phyloP scores from a whole-genome alignment of 2,888 invertebrate genomes.

The Mechanitis messenoides region DNA sequence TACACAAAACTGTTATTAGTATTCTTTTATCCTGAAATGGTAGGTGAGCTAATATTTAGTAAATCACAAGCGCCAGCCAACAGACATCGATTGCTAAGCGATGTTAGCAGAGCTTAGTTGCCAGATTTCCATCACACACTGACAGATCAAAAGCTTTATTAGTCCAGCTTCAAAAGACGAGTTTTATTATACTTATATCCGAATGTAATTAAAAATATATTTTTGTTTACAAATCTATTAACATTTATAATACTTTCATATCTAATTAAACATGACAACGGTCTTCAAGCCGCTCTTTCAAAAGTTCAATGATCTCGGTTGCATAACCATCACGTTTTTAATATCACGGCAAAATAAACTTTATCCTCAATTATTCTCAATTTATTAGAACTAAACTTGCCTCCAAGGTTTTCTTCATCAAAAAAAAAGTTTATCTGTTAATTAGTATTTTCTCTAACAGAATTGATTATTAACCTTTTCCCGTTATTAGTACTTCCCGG shows the following conservation, averaged over 20 bases:
- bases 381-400: constrained; percentile 3
- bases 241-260: too few species aligned
- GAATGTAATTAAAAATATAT: too few species aligned
- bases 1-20: constrained; percentile 4
- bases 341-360: constrained; percentile 3
- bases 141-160: constrained; percentile 8
- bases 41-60: not conserved
- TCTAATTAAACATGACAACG: too few species aligned
- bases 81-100: constrained; percentile 12
- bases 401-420: not conserved
- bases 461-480: constrained; percentile 39
- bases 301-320: not conserved
- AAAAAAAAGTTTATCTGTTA: constrained; percentile 22
- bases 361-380: not conserved
- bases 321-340: not conserved
- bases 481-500: constrained; percentile 31
- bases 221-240: too few species aligned
- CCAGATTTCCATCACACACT: constrained; percentile 10
- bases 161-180: not conserved
- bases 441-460: constrained; percentile 41
- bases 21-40: constrained; percentile 4
- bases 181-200: too few species aligned
- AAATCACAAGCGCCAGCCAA: constrained; percentile 8
- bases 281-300: not conserved
- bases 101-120: constrained; percentile 13